Evolutionary conservation across 2,888 invertebrate species (phyloP).

Genomic region (Ellobium chinense): DNA sequence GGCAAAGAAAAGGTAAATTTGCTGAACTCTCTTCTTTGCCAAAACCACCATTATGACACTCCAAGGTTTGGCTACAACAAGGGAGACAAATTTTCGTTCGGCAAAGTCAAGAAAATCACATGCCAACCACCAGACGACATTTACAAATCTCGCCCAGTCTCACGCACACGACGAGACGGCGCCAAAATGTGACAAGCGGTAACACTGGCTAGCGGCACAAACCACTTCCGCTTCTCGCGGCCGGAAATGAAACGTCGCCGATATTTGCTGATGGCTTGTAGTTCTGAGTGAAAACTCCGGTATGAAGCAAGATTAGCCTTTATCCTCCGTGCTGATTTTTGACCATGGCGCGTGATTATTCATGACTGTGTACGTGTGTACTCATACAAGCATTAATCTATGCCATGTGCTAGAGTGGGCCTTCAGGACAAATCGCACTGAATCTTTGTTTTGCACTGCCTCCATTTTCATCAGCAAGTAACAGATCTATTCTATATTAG

Average conservation of each 20-base stretch:
- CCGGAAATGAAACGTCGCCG: conserved; percentile 30
- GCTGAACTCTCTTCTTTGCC: too few species aligned
- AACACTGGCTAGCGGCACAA: background rate
- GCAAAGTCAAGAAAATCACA: background rate
- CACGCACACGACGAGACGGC: conserved; percentile 24
- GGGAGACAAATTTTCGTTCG: background rate
- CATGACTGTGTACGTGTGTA: background rate
- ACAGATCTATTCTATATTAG: too few species aligned
- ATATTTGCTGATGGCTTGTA: conserved; percentile 1
- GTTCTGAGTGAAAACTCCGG: background rate
- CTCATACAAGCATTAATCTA: too few species aligned
- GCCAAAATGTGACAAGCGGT: conserved; percentile 20
- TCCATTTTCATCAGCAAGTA: too few species aligned
- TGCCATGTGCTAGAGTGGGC: too few species aligned
- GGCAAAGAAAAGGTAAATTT: too few species aligned
- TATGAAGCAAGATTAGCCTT: background rate
- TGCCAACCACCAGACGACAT: conserved; percentile 8
- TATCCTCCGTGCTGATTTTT: too few species aligned
- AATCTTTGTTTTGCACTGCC: too few species aligned
- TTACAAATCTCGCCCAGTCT: conserved; percentile 18
- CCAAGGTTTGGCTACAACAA: too few species aligned
- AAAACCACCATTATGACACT: too few species aligned
- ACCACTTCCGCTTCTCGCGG: background rate
- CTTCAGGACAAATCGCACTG: too few species aligned
- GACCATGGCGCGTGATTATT: background rate